Base-by-base conservation (phyloP, 1,140 invertebrate genomes). In the Condylostylus longicornis region DNA sequence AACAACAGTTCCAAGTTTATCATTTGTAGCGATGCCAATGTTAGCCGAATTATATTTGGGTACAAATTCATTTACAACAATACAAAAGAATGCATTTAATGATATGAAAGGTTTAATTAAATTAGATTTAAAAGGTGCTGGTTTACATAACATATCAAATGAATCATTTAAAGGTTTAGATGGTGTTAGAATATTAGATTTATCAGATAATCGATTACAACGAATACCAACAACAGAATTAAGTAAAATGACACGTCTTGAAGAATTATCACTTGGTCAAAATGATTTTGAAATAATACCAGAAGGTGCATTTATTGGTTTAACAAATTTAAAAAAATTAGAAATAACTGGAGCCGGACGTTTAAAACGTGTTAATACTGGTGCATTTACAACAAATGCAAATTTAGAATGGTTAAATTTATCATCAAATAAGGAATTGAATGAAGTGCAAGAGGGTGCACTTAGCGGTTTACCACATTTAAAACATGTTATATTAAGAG, bases 11-110 rank as follows among this genome's bases (percentile, higher is more conserved):
- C 84, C 84, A 6, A 80, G 77, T 2, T 36, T 47, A n/a, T 74
- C 80, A 1, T 75, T 85, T 42, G 68, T 71, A 10, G 68, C 77
- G 0, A 55, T 88, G 40, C 74, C 74, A 22, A 75, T 75, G 40
- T 62, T 89, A 19, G 82, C 82, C 1, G 84, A 87, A 50, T 60
- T 93, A 4, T 81, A 85, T 48, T 68, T 91, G 14, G 84, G 82
- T 2, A 68, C 80, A 41, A 93, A 93, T 51, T 74, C 72, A 0
- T 85, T 93, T 40, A 70, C 74, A 2, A 63, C 65, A 13, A 62
- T 93, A 28, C 72, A 72, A 1, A 73, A 78, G 35, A 78, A 80
- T 41, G 73, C 77, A 4, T 89, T 88, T 52, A 65, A 73, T 13
- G 75, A 79, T 23, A 65, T 89, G 1, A 75, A 73, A 29, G 71